phyloP scores from a whole-genome alignment of 2,113 vertebrate genomes.

The Pangasianodon gigas region DNA sequence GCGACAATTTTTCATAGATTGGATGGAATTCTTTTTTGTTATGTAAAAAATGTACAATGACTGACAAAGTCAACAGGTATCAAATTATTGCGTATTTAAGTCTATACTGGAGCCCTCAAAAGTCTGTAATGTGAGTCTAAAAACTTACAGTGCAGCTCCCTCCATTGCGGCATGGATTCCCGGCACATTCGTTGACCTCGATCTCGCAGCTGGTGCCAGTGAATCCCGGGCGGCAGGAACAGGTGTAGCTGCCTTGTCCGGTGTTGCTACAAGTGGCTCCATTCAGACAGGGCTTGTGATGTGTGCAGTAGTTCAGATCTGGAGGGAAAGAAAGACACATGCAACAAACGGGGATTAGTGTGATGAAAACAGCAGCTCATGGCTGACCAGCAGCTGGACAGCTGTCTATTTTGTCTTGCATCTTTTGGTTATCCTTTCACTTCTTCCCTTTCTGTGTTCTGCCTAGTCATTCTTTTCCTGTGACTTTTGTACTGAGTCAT shows the following conservation, averaged over 20 bases:
- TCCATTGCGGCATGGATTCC: conserved; percentile 89
- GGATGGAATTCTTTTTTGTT: not conserved
- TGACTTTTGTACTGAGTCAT: not conserved
- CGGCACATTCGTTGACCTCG: conserved; percentile 86
- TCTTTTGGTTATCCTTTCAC: conserved; percentile 32
- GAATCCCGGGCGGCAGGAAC: conserved; percentile 90
- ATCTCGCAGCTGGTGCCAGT: conserved; percentile 89
- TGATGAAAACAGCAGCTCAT: conserved; percentile 55
- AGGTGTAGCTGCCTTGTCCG: conserved; percentile 98
- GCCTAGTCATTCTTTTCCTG: conserved; percentile 19
- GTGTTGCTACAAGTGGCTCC: conserved; percentile 97
- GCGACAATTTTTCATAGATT: not conserved
- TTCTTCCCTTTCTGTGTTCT: conserved; percentile 17
- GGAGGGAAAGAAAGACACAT: conserved; percentile 55
- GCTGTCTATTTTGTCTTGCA: not conserved
- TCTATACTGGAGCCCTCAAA: not conserved
- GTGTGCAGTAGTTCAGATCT: conserved; percentile 99
- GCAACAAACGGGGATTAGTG: conserved; percentile 70
- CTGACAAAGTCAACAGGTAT: not conserved
- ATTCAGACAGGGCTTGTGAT: conserved; percentile 95
- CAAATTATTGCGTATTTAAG: not conserved
- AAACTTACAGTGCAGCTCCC: conserved; percentile 91
- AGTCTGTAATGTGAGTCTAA: conserved; percentile 7
- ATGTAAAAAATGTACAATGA: not conserved
- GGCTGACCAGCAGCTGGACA: conserved; percentile 55